A percentile compares a stretch with the other conserved stretches of the same genome.
phyloP scores from a whole-genome alignment of 2,888 invertebrate genomes.

The Melieria picta region DNA sequence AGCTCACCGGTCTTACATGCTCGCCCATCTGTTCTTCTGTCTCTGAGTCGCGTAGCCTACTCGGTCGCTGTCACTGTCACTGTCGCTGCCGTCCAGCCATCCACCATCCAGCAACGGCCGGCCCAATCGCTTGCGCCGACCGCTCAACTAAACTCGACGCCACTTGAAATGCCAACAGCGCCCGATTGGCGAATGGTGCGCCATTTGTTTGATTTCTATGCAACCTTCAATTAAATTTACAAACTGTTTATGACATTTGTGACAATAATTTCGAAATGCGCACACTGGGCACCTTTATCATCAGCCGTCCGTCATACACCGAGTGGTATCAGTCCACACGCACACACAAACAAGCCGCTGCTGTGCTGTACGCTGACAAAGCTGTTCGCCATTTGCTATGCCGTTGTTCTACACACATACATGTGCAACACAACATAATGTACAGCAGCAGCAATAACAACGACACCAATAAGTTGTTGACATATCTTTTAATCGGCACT shows the following conservation, averaged over 20 bases:
- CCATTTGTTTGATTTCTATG: neutral
- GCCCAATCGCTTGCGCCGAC: too few species aligned
- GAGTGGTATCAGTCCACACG: neutral
- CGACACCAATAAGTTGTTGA: conserved; percentile 12
- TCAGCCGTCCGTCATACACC: neutral
- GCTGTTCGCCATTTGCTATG: neutral
- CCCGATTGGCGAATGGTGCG: neutral
- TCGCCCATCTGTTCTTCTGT: too few species aligned
- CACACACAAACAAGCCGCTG: neutral
- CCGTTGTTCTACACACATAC: too few species aligned
- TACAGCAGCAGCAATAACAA: neutral
- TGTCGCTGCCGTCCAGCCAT: too few species aligned
- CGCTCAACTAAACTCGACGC: too few species aligned
- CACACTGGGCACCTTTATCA: neutral
- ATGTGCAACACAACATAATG: too few species aligned
- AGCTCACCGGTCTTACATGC: too few species aligned
- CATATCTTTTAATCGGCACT: conserved; percentile 19
- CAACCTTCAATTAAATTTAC: conserved; percentile 36
- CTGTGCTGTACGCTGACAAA: neutral
- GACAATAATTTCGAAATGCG: conserved; percentile 16
- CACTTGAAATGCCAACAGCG: neutral
- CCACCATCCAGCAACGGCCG: too few species aligned
- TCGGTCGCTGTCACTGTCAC: too few species aligned
- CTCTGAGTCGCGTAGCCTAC: too few species aligned
- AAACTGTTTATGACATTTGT: conserved; percentile 20